Evolutionary conservation across 2,113 vertebrate species (phyloP).

Genomic region (Sitta europaea): DNA sequence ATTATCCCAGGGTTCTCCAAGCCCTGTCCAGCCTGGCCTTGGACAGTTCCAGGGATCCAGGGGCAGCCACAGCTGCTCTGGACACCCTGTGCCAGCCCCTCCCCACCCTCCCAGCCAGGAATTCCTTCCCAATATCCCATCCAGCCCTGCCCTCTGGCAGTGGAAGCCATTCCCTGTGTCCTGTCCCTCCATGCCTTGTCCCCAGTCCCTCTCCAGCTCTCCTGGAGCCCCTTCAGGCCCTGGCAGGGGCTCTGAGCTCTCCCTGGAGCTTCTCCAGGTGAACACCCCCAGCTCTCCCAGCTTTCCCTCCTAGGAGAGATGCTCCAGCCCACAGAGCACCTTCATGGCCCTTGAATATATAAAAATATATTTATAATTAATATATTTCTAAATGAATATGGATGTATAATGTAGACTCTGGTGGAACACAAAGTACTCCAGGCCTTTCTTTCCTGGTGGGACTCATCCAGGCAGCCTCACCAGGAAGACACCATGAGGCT

Average conservation of each 20-base stretch:
- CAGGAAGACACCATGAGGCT: neutral
- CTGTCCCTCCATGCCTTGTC: neutral
- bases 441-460: neutral
- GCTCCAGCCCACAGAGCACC: neutral
- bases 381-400: too few species aligned
- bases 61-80: neutral
- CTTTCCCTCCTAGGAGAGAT: neutral
- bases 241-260: accelerated
- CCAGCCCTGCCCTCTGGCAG: accelerated
- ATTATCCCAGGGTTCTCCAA: accelerated
- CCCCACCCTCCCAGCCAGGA: accelerated
- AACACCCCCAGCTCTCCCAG: neutral
- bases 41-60: neutral
- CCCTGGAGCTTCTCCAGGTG: neutral
- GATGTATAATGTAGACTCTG: accelerated
- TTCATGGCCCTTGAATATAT: neutral
- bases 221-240: neutral
- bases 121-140: neutral
- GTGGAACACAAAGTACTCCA: neutral
- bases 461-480: neutral
- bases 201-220: neutral
- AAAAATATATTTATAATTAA: neutral
- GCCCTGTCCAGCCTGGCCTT: accelerated
- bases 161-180: neutral
- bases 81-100: accelerated